These are phyloP conservation scores for Hippotragus niger DNA, from an alignment of 2,113 vertebrate genomes.

Conservation along the genomic window DNA sequence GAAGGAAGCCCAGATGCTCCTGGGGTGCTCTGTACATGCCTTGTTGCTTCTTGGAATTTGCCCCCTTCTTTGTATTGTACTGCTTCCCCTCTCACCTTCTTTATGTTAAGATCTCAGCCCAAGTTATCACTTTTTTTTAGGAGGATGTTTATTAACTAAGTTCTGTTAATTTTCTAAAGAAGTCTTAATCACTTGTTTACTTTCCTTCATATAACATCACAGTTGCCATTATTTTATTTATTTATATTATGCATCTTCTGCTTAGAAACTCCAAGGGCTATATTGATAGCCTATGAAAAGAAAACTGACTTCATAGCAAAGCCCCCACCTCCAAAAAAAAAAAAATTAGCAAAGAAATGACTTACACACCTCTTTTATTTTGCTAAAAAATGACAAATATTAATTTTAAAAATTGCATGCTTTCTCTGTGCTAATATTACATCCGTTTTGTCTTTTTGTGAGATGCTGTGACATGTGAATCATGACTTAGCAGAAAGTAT, in stretches of 20 bases:
- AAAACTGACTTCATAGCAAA: background rate
- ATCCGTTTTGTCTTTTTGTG: background rate
- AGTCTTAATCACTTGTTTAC: background rate
- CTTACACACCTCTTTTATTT: background rate
- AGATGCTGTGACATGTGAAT: background rate
- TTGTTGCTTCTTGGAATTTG: background rate
- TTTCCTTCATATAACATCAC: background rate
- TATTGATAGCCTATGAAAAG: background rate
- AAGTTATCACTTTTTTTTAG: background rate
- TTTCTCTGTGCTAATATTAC: background rate
- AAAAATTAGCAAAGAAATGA: background rate
- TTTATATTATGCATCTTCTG: background rate
- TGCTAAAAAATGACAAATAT: background rate
- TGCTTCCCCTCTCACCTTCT: background rate
- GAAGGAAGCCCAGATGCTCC: background rate
- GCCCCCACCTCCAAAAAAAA: background rate
- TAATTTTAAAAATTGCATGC: background rate
- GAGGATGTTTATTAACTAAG: background rate
- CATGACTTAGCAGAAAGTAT: background rate
- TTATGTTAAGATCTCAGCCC: background rate
- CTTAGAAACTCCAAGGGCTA: background rate
- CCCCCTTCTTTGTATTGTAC: fast-evolving
- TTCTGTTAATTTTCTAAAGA: background rate
- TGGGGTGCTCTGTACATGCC: background rate
- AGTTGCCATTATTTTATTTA: background rate